phyloP scores from a whole-genome alignment of 2,113 vertebrate species.

The Ictalurus furcatus region DNA sequence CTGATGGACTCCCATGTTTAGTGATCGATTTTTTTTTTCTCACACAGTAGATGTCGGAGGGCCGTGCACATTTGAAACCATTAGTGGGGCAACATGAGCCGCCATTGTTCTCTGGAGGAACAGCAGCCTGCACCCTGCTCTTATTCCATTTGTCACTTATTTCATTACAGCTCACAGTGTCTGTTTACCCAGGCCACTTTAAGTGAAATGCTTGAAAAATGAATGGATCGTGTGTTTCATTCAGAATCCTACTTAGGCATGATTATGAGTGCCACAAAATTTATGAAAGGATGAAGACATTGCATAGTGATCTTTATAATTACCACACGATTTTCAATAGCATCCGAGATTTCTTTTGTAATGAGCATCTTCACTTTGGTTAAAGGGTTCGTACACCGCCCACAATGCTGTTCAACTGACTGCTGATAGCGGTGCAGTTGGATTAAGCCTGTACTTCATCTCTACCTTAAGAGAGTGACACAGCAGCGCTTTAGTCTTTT shows the following conservation, averaged over 20 bases:
- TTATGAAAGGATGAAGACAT: neutral
- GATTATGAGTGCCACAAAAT: neutral
- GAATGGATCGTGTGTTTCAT: neutral
- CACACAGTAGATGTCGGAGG: slow-evolving; percentile 34
- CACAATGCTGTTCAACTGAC: neutral
- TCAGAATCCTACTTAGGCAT: neutral
- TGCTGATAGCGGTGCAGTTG: neutral
- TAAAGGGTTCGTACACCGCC: neutral
- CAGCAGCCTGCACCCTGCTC: slow-evolving; percentile 27
- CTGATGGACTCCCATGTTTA: slow-evolving; percentile 43
- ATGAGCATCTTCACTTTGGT: neutral
- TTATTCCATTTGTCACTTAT: slow-evolving; percentile 55
- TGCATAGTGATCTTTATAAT: neutral
- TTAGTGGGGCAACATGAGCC: slow-evolving; percentile 53
- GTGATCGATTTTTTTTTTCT: slow-evolving; percentile 46
- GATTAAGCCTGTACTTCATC: neutral
- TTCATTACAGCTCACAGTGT: slow-evolving; percentile 37
- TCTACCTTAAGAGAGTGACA: neutral
- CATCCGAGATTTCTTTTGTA: neutral
- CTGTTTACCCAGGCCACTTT: slow-evolving; percentile 40
- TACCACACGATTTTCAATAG: neutral
- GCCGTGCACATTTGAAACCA: slow-evolving; percentile 53
- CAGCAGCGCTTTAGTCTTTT: neutral
- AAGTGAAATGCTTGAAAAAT: slow-evolving; percentile 19
- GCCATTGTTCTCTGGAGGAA: slow-evolving; percentile 32